Conservation (phyloP, 2,797 vertebrate species). For the Sebastes melanostomus region DNA sequence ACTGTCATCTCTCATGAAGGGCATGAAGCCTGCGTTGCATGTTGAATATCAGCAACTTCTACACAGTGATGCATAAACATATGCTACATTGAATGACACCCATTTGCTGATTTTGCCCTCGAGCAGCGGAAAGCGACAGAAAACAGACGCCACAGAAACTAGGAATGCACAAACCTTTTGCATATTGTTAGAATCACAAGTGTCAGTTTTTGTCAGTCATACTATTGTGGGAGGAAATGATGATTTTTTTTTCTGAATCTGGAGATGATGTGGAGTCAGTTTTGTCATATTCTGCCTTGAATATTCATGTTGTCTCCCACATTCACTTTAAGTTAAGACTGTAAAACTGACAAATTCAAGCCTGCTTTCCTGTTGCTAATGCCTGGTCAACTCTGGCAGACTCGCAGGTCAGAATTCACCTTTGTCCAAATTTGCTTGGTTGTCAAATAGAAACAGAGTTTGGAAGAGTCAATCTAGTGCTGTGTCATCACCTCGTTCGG, state of each 20-base stretch:
- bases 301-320: background rate
- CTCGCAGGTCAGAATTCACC: background rate
- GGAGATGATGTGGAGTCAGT: background rate
- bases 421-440: too few species aligned
- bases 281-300: background rate
- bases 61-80: background rate
- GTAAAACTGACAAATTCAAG: background rate
- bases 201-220: background rate
- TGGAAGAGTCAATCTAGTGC: background rate
- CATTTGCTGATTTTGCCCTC: background rate
- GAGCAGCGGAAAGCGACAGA: background rate
- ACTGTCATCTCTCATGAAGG: slow-evolving; percentile 1
- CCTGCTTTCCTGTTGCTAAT: background rate
- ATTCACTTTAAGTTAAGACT: background rate
- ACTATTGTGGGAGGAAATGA: background rate
- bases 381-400: background rate
- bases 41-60: slow-evolving; percentile 3
- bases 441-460: background rate
- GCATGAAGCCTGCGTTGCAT: background rate
- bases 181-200: background rate
- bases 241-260: background rate
- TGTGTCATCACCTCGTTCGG: background rate
- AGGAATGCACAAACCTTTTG: background rate
- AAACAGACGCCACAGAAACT: background rate
- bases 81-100: background rate